A percentile compares a stretch with the other conserved stretches of the same genome.
Conservation (phyloP, 2,797 vertebrate genomes). For the Amphiprion clarkii region DNA sequence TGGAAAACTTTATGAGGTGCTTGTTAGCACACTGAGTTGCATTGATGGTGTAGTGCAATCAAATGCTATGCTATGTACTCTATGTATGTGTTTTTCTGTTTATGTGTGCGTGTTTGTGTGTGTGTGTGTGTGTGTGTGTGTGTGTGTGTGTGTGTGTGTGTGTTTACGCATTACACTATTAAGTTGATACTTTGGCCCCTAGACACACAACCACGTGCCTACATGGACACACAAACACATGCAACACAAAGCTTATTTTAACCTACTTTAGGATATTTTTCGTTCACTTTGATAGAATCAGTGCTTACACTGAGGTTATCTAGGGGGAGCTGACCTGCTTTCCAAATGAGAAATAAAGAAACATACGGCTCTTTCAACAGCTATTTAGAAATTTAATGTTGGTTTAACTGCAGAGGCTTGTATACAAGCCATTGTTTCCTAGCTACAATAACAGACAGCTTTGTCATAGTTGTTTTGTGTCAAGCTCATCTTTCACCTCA, state of each 20-base stretch:
- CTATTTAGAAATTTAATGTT: conserved; percentile 49
- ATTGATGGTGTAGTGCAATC: conserved; percentile 15
- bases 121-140: background rate
- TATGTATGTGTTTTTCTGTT: background rate
- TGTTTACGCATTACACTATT: background rate
- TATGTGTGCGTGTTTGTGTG: background rate
- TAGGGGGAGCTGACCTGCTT: conserved; percentile 75
- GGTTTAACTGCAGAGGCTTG: conserved; percentile 44
- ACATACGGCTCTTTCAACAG: conserved; percentile 38
- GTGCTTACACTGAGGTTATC: conserved; percentile 68
- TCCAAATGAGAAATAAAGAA: conserved; percentile 57
- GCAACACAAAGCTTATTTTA: conserved; percentile 51
- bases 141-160: background rate
- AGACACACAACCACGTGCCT: conserved; percentile 10
- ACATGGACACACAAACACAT: conserved; percentile 11
- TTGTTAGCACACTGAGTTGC: conserved; percentile 29
- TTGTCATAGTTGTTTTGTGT: conserved; percentile 62
- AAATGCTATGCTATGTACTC: conserved; percentile 15
- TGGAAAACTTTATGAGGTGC: conserved; percentile 45
- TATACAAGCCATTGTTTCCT: conserved; percentile 54
- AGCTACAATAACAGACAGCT: conserved; percentile 56
- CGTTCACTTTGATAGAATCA: conserved; percentile 65
- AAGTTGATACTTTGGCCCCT: conserved; percentile 10
- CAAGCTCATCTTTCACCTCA: conserved; percentile 69
- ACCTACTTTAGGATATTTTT: conserved; percentile 50